A percentile compares a stretch with the other conserved stretches of the same genome.
Conservation (phyloP, 2,113 vertebrate species). For the Neodon shergylaensis region DNA sequence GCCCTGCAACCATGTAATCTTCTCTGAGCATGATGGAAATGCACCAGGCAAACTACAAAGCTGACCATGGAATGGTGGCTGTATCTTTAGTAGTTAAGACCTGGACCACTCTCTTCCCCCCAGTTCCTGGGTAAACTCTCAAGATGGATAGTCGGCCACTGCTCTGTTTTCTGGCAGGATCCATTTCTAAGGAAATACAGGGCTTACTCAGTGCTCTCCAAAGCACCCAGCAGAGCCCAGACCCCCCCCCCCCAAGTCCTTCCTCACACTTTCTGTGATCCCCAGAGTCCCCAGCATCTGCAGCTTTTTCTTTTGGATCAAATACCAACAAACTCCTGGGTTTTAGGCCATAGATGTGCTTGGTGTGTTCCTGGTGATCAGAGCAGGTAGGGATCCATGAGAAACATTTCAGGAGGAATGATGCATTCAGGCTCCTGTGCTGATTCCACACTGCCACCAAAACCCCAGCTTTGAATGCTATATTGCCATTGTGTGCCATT, state of each 20-base stretch:
- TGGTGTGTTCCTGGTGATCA: background rate
- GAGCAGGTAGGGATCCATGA: background rate
- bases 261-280: background rate
- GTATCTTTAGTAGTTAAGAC: background rate
- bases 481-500: background rate
- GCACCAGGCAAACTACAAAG: background rate
- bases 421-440: background rate
- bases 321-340: background rate
- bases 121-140: background rate
- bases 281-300: no score
- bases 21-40: background rate
- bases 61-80: background rate
- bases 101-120: background rate
- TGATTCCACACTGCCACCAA: no score
- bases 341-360: background rate
- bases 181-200: background rate
- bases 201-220: background rate
- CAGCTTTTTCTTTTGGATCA: background rate
- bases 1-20: background rate
- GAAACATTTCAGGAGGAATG: background rate
- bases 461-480: background rate
- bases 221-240: background rate
- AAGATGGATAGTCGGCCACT: background rate
- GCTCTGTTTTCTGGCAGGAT: background rate
- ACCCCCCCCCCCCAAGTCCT: background rate